A percentile compares a stretch with the other conserved stretches of the same genome.
Conservation (phyloP, 2,888 invertebrate species). For the Orthonychiurus folsomi region DNA sequence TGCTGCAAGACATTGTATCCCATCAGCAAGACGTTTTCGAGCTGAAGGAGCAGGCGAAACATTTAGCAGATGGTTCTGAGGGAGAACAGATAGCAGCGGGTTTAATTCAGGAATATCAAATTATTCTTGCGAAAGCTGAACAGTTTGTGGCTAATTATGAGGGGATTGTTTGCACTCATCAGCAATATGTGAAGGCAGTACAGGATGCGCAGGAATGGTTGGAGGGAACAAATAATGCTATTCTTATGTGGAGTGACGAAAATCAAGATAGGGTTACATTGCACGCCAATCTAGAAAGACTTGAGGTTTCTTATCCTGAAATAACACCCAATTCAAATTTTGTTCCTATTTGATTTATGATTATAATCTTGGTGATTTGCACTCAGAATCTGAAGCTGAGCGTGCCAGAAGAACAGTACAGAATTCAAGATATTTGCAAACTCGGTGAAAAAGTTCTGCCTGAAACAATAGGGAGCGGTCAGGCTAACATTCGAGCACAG, state of each 20-base stretch:
- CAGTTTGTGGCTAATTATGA: slow-evolving; percentile 75
- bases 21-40: slow-evolving; percentile 78
- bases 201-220: slow-evolving; percentile 80
- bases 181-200: slow-evolving; percentile 76
- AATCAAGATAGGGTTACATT: slow-evolving; percentile 74
- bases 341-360: neutral
- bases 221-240: slow-evolving; percentile 70
- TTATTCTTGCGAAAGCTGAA: slow-evolving; percentile 60
- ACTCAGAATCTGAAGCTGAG: slow-evolving; percentile 64
- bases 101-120: slow-evolving; percentile 63
- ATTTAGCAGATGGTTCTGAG: slow-evolving; percentile 66
- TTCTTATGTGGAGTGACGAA: slow-evolving; percentile 69
- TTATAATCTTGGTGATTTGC: no score
- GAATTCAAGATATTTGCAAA: slow-evolving; percentile 67
- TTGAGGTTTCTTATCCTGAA: slow-evolving; percentile 49
- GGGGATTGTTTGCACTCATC: slow-evolving; percentile 77
- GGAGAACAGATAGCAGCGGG: slow-evolving; percentile 61
- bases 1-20: slow-evolving; percentile 70
- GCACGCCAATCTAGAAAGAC: slow-evolving; percentile 74
- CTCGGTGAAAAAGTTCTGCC: slow-evolving; percentile 85
- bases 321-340: neutral
- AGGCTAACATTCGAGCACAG: slow-evolving; percentile 74
- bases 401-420: slow-evolving; percentile 74
- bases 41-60: slow-evolving; percentile 67
- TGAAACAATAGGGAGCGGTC: slow-evolving; percentile 72